These are phyloP conservation scores for Pangasianodon hypophthalmus DNA, from an alignment of 2,113 vertebrate genomes.

Conservation along the genomic window DNA sequence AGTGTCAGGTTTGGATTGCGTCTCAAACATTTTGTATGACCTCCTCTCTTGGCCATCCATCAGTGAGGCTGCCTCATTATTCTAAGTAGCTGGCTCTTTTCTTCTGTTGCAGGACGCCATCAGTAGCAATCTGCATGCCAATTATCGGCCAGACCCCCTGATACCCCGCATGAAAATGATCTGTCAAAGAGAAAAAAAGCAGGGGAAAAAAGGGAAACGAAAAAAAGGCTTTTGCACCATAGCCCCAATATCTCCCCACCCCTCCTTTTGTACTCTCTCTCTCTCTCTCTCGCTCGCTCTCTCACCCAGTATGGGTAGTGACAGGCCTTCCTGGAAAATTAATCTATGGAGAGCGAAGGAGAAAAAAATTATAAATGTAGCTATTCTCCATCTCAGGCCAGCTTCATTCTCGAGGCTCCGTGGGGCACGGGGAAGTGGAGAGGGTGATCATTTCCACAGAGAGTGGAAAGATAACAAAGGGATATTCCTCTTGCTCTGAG, in stretches of 20 bases:
- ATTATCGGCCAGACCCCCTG: conserved; percentile 98
- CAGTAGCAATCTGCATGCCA: conserved; percentile 99
- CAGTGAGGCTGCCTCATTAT: conserved; percentile 93
- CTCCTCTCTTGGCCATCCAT: conserved; percentile 95
- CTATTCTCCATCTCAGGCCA: conserved; percentile 72
- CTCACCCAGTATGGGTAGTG: conserved; percentile 64
- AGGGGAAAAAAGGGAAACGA: conserved; percentile 54
- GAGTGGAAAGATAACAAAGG: conserved; percentile 72
- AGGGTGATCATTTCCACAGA: conserved; percentile 83
- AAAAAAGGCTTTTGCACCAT: conserved; percentile 73
- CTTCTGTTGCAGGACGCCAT: conserved; percentile 88
- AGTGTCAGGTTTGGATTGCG: conserved; percentile 68
- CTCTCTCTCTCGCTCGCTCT: conserved; percentile 54
- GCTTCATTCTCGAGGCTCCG: conserved; percentile 77
- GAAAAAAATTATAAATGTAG: conserved; percentile 77
- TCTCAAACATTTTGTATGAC: conserved; percentile 87
- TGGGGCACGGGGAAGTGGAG: conserved; percentile 82
- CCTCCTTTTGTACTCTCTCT: conserved; percentile 63
- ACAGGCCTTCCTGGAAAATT: conserved; percentile 86
- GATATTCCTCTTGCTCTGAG: conserved; percentile 71
- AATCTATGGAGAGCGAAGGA: conserved; percentile 78
- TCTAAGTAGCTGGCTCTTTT: conserved; percentile 92
- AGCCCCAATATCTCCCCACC: conserved; percentile 69
- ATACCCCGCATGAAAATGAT: conserved; percentile 97
- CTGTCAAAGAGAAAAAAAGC: conserved; percentile 82